Percentiles rank a stretch among this genome's conserved stretches.
phyloP scores from a whole-genome alignment of 35 echinoderm and acorn worm genomes.

The Apostichopus japonicus region DNA sequence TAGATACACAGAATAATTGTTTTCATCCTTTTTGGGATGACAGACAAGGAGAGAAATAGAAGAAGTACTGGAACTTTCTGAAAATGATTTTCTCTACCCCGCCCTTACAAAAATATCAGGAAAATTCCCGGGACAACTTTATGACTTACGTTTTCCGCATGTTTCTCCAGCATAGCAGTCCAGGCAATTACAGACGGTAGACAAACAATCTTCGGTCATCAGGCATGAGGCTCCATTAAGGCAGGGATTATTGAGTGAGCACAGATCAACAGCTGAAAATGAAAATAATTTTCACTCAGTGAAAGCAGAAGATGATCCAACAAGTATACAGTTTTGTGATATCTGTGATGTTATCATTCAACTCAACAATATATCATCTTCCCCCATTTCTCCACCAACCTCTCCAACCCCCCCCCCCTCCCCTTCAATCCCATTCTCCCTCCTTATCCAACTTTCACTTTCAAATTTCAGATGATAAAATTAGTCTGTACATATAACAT shows the following conservation, averaged over 20 bases:
- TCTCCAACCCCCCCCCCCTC: too few species aligned
- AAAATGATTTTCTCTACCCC: too few species aligned
- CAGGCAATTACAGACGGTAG: conserved; percentile 65
- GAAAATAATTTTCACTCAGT: not conserved
- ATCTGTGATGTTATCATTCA: not conserved
- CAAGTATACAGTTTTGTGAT: not conserved
- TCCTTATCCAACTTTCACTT: too few species aligned
- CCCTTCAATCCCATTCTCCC: too few species aligned
- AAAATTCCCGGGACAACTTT: too few species aligned
- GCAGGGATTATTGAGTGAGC: conserved; percentile 44
- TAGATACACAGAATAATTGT: too few species aligned
- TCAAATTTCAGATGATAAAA: not conserved
- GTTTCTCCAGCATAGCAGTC: conserved; percentile 70
- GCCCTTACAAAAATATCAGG: too few species aligned
- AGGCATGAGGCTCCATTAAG: conserved; percentile 73
- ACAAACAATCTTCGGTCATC: conserved; percentile 52
- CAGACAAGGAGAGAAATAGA: too few species aligned
- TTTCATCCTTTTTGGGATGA: not conserved
- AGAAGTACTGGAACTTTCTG: too few species aligned
- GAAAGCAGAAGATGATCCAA: not conserved
- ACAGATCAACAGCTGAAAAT: conserved; percentile 52
- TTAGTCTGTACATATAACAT: too few species aligned
- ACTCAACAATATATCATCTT: not conserved
- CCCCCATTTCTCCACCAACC: too few species aligned
- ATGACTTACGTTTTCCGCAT: conserved; percentile 74